Evolutionary conservation across 2,113 vertebrate genomes (phyloP).

Genomic region (Eurypyga helias): DNA sequence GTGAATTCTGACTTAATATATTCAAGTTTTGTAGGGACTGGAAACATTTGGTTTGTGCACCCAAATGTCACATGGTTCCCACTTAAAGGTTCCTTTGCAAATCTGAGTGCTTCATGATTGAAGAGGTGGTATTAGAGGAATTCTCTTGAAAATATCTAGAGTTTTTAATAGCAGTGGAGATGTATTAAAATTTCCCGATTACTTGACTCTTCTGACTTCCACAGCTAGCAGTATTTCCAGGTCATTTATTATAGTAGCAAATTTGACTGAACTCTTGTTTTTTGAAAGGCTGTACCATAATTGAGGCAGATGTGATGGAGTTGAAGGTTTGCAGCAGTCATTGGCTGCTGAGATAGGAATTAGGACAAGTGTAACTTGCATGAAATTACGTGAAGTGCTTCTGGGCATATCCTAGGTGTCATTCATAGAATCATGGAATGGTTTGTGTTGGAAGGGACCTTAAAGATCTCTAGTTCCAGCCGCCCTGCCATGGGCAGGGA

Average conservation of each 20-base stretch:
- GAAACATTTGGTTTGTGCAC: background rate
- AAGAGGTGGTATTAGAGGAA: background rate
- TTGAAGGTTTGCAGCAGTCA: background rate
- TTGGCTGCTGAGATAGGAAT: background rate
- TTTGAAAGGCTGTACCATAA: background rate
- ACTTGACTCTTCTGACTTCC: background rate
- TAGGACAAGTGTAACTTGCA: background rate
- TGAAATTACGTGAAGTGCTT: background rate
- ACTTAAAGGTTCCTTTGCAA: background rate
- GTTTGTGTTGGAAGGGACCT: too few relatives aligned
- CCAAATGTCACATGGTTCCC: background rate
- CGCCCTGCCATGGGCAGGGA: too few relatives aligned
- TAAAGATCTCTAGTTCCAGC: too few relatives aligned
- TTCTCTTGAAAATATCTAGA: background rate
- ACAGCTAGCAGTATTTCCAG: background rate
- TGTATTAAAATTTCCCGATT: background rate
- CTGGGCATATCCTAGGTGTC: background rate
- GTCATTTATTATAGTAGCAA: background rate
- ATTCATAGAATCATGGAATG: background rate
- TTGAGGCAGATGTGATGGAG: background rate
- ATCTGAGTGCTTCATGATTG: background rate
- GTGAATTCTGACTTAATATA: background rate
- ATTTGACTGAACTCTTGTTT: background rate
- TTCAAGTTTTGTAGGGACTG: background rate
- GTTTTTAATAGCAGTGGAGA: background rate